Evolutionary conservation across 2,113 vertebrate species (phyloP), one percentile per base, ranked within the genome.

Genomic region (Albula glossodonta): DNA sequence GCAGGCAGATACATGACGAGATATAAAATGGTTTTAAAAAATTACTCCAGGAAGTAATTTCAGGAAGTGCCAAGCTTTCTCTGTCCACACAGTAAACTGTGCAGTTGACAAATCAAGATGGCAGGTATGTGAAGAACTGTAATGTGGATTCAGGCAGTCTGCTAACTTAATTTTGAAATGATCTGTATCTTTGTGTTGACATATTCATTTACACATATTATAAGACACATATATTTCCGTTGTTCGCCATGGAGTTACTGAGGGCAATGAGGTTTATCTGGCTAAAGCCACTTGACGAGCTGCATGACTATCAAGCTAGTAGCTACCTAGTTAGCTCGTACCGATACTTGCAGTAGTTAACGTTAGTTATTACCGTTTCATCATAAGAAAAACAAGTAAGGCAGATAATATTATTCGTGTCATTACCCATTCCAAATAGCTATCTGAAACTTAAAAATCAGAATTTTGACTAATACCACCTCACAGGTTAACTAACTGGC

Each of bases 21-120:
- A 12, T 4, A 60, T 79, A 63, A 41, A 84, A 63, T 22, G 70
- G 12, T 50, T 83, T 19, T 80, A 13, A 19, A 83, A 82, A 57
- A 79, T 56, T 31, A 78, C 77, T 78, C 31, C 88, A 91, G 93
- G 91, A 94, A 93, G 91, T 92, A 87, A 77, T 90, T 93, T 93
- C 88, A 94, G 94, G 94, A 95, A 95, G 94, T 95, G 88, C 89
- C 92, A 91, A 86, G 81, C 78, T 80, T 93, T 93, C 63, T 51
- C 51, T 94, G 92, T 91, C 92, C 91, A 94, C 90, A 93, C 93
- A 90, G 93, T 91, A 91, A 89, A 41, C 91, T 89, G 89, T 94
- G 92, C 91, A 88, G 90, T 93, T 91, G 89, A 90, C 93, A 80
- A 90, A 91, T 93, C 95, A 97, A 97, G 95, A 97, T 97, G 97